Base-by-base conservation (phyloP, 1,140 invertebrate genomes). In the Diachasma alloeum region DNA sequence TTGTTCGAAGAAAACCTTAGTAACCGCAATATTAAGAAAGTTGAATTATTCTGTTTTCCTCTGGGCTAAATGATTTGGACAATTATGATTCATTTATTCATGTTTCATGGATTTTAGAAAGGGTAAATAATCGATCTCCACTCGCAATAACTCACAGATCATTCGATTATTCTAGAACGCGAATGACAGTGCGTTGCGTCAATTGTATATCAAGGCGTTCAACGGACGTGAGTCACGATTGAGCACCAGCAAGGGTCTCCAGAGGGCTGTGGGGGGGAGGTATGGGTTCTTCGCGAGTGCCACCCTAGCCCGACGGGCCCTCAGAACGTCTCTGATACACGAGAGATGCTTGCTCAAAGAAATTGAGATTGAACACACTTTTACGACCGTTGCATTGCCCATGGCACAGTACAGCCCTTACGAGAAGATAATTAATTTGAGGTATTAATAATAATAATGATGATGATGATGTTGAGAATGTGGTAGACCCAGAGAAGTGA, bases 251-350 rank as follows among this genome's bases (percentile, higher is more conserved):
- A 76, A 82, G 13, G 90, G 90, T 1, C 76, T 90, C 0, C 77
- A 84, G 22, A 87, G 83, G 79, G 85, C 86, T 0, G 79, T 88
- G 0, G 82, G 86, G 6, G 89, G 88, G 0, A 82, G 84, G 17
- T 90, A 90, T 63, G 89, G 87, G 42, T 90, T 90, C 76, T 90
- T 90, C 70, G 84, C 88, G 0, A 88, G 86, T 48, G 88, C 89
- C 3, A 87, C 88, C 6, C 73, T 89, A 0, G 90, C 89, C 2
- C 81, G 88, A 68, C 83, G 88, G 42, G 85, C 86, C 31, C 79
- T 90, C 0, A 81, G 82, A 63, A 87, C 84, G 4, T 83, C 85
- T 0, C 75, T 90, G 0, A 87, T 88, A 17, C 88, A 87, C 24
- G 83, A 89, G 48, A 84, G 88, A 56, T 90, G 90, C 67, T 79